These are phyloP conservation scores for Laupala kohalensis DNA, from an alignment of 1,140 invertebrate genomes.

Conservation along the genomic window DNA sequence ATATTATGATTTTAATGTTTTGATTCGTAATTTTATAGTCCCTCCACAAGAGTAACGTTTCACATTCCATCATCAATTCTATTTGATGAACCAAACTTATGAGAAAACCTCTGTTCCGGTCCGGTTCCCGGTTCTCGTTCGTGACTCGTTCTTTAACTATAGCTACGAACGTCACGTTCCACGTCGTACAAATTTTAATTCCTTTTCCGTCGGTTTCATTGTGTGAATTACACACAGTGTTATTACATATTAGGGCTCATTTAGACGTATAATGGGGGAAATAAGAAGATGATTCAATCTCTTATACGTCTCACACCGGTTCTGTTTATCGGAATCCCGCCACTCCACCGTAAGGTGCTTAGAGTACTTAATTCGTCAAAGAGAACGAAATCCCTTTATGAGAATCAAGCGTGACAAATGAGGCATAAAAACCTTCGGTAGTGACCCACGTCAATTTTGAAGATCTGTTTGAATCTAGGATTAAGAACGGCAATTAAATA, in stretches of 20 bases:
- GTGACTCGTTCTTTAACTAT: too few relatives aligned
- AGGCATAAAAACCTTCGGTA: background rate
- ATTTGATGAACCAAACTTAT: too few relatives aligned
- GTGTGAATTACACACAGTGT: background rate
- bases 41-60: too few relatives aligned
- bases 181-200: background rate
- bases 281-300: background rate
- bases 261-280: background rate
- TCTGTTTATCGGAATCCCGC: background rate
- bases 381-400: background rate
- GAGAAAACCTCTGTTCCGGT: too few relatives aligned
- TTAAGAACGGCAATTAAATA: too few relatives aligned
- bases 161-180: background rate
- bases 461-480: too few relatives aligned
- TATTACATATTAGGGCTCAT: background rate
- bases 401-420: background rate
- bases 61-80: too few relatives aligned
- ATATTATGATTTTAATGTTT: too few relatives aligned
- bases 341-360: background rate
- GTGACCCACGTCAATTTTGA: too few relatives aligned
- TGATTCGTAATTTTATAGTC: too few relatives aligned
- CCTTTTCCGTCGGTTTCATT: background rate
- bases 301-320: background rate
- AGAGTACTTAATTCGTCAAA: background rate
- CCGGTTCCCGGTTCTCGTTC: too few relatives aligned